Base-by-base conservation (phyloP, 2,888 invertebrate genomes). In the Ennomos erosarius region DNA sequence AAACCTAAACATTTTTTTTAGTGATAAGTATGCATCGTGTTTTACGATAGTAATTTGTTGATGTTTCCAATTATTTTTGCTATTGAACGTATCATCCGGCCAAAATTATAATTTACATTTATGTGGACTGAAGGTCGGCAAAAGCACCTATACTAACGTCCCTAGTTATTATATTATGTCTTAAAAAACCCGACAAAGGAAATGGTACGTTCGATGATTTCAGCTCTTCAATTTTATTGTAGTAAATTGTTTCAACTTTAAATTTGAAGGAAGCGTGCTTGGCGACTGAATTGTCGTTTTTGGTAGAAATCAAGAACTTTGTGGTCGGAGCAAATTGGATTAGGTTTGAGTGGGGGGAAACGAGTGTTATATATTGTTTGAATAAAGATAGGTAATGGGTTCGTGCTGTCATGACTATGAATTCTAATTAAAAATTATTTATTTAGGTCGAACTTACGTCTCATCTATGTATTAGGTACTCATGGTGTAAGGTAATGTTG, bases 141-240 rank as follows among this genome's bases (percentile, higher is more conserved):
- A 26, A 26, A 26, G 6, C 26, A 16, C 16, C 11, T 38, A 26
- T 44, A 26, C 33, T 12, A 12, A 13, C 47, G 16, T 26, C 52
- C 38, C 52, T 58, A 48, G 46, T 58, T 48, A 53, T 53, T 48
- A 52, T 38, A 37, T 44, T 38, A 37, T 44, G 36, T 26, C 12
- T 45, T 40, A 36, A 46, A 54, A 38, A 35, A 58, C 39, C 48
- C 43, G 65, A 64, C 62, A 59, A 60, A 52, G 60, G 59, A 33
- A 61, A 63, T 44, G 58, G 55, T 59, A 62, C 47, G 52, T 65
- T 55, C 57, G 54, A 66, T 65, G 63, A 68, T 68, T 66, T 65
- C 39, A 61, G 52, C 47, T 52, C 39, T 65, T 48, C 62, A 59
- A 62, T 57, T 61, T 47, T n/a, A n/a, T 16, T 16, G 40, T 62